phyloP scores from a whole-genome alignment of 2,888 invertebrate species.

The Acronicta alni region DNA sequence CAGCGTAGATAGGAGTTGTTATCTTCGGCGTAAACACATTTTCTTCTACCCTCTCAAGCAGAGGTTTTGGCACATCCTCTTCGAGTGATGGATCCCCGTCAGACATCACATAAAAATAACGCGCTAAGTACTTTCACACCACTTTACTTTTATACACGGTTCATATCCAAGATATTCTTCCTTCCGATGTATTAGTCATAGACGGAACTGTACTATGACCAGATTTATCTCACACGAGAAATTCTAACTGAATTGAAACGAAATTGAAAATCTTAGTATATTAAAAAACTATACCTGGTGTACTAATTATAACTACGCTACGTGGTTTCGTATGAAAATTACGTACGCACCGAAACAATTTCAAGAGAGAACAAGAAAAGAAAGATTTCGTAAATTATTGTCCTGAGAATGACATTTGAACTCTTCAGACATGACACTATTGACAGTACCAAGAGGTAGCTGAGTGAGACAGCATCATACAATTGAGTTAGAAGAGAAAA shows the following conservation, averaged over 20 bases:
- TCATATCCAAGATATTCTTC: constrained; percentile 47
- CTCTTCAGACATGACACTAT: constrained; percentile 6
- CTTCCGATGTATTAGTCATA: constrained; percentile 59
- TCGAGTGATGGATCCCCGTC: constrained; percentile 88
- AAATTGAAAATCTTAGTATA: constrained; percentile 5
- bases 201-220: constrained; percentile 36
- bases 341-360: constrained; percentile 24
- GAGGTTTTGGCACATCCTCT: constrained; percentile 83
- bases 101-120: constrained; percentile 81
- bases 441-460: background rate
- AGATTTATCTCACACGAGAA: constrained; percentile 44
- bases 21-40: constrained; percentile 86
- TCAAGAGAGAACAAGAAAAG: constrained; percentile 21
- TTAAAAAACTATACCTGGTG: background rate
- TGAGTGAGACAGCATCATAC: constrained; percentile 13
- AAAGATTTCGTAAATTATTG: constrained; percentile 6
- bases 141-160: constrained; percentile 33
- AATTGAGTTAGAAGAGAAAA: constrained; percentile 16
- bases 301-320: constrained; percentile 16
- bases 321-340: constrained; percentile 10
- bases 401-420: constrained; percentile 10
- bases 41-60: constrained; percentile 78
- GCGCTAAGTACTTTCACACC: constrained; percentile 39
- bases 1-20: constrained; percentile 81
- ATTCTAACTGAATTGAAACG: constrained; percentile 7